These are phyloP conservation scores for Poecilia wingei DNA, from an alignment of 2,797 vertebrate genomes.

Conservation along the genomic window DNA sequence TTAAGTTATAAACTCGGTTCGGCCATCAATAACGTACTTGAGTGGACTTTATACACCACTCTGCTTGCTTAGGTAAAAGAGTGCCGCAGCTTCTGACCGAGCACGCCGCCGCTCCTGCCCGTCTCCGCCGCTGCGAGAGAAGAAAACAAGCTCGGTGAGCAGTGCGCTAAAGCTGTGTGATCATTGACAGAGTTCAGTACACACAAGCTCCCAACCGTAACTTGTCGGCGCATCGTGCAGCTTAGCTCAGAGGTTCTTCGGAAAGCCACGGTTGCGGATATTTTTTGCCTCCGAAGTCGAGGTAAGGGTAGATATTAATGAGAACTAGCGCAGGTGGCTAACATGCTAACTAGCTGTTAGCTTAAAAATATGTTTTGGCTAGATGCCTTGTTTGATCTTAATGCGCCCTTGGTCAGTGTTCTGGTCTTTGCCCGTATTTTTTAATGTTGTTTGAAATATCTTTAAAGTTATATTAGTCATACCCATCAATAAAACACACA, in stretches of 20 bases:
- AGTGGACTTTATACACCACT: conserved; percentile 35
- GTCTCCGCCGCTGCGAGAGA: conserved; percentile 56
- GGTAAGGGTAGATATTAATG: conserved; percentile 53
- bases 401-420: conserved; percentile 57
- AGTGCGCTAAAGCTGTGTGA: conserved; percentile 74
- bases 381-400: conserved; percentile 59
- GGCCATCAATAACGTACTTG: neutral
- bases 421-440: conserved; percentile 16
- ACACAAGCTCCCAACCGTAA: conserved; percentile 61
- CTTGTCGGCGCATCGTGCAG: conserved; percentile 24
- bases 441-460: neutral
- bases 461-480: neutral
- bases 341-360: conserved; percentile 65
- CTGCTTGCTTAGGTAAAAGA: conserved; percentile 42
- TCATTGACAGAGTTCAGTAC: conserved; percentile 83
- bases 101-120: conserved; percentile 60
- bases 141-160: conserved; percentile 69
- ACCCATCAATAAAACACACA: neutral
- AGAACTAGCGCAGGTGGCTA: conserved; percentile 53
- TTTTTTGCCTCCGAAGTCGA: conserved; percentile 21
- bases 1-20: conserved; percentile 5
- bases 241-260: neutral
- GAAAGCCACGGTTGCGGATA: conserved; percentile 21
- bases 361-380: conserved; percentile 51
- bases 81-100: conserved; percentile 61